Base-by-base conservation (phyloP, 1,140 invertebrate species). In the Pachyrhynchus sulphureomaculatus region DNA sequence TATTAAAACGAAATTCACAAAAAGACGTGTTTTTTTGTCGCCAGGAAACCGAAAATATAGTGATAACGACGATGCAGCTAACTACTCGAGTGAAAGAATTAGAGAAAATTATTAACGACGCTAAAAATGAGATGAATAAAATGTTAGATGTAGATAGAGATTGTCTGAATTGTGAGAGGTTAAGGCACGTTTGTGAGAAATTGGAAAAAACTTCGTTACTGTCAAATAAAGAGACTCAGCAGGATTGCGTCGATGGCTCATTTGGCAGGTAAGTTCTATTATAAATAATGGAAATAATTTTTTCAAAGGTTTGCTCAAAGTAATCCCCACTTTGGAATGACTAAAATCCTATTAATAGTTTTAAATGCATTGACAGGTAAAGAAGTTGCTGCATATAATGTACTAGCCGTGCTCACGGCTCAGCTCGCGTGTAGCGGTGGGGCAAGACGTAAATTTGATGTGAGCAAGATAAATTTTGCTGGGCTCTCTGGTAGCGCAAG, bases 101-200 rank as follows among this genome's bases (percentile, higher is more conserved):
- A 17, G 67, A 69, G 55, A 67, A 59, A 44, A 49, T 69, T 3
- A 65, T 68, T 9, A 51, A 8, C n/a, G 52, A 68, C n/a, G 48
- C 56, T 8, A 65, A 32, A 32, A 56, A 52, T 18, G 58, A 51
- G 23, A 51, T 69, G 34, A 67, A 57, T 20, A 57, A 39, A 18
- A 69, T 69, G 57, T 56, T 67, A 23, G 53, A 68, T 23, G 66
- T 53, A 41, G 57, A 66, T 23, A 65, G 49, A 44, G 57, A 65
- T 20, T 59, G 63, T 44, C 10, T 57, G n/a, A 68, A 58, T 45
- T 64, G 64, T 36, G 66, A 70, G 48, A 64, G 41, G 26, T 15
- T 70, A 15, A 64, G 52, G 36, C 33, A 45, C 12, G 39, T 68
- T 4, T 51, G 51, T 32, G 55, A 66, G 9, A 64, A 64, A 33